These are phyloP conservation scores for Parelbella ahira DNA, from an alignment of 2,888 invertebrate genomes.

Conservation along the genomic window DNA sequence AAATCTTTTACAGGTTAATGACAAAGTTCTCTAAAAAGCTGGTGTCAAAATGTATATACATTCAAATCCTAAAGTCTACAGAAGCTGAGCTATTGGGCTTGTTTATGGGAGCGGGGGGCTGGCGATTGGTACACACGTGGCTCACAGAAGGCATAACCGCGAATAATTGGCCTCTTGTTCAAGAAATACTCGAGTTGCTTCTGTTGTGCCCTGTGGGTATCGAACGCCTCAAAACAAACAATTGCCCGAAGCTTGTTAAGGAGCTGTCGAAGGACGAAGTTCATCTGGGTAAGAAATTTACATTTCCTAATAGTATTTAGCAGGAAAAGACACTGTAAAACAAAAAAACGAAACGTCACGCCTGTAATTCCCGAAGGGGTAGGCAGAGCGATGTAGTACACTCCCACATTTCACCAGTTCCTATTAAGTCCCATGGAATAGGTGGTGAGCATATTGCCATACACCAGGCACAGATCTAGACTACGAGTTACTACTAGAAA, in stretches of 20 bases:
- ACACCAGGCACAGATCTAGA: too few species aligned
- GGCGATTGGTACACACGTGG: slow-evolving; percentile 95
- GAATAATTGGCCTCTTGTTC: slow-evolving; percentile 92
- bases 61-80: slow-evolving; percentile 94
- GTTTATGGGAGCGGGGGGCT: slow-evolving; percentile 95
- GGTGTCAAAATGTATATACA: slow-evolving; percentile 96
- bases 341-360: too few species aligned
- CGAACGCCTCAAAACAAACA: slow-evolving; percentile 93
- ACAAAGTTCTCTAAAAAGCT: slow-evolving; percentile 96
- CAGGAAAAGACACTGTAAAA: too few species aligned
- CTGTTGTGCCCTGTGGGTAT: slow-evolving; percentile 94
- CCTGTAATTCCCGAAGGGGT: too few species aligned
- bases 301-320: too few species aligned
- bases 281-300: slow-evolving; percentile 84
- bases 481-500: too few species aligned
- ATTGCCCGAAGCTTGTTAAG: slow-evolving; percentile 95
- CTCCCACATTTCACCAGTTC: too few species aligned
- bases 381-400: too few species aligned
- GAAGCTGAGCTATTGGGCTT: slow-evolving; percentile 89
- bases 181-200: slow-evolving; percentile 91
- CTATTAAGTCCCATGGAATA: too few species aligned
- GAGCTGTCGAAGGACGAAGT: slow-evolving; percentile 90
- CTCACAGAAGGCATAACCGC: slow-evolving; percentile 91
- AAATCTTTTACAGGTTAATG: slow-evolving; percentile 90
- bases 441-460: too few species aligned